A percentile compares a stretch with the other conserved stretches of the same genome.
phyloP scores from a whole-genome alignment of 1,140 invertebrate species.

The Idris sp. region DNA sequence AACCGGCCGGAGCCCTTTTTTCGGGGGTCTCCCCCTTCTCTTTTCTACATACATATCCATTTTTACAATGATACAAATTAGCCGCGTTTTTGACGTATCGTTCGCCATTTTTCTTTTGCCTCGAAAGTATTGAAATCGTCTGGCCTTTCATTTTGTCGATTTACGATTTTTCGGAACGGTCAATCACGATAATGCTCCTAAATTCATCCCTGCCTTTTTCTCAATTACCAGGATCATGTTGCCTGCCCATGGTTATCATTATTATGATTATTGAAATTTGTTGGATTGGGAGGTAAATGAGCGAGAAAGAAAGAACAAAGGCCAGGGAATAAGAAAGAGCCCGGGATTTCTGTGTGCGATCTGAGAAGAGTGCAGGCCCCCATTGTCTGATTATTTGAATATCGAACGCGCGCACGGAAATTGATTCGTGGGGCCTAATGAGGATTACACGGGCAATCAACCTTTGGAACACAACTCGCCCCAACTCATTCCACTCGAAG shows the following conservation, averaged over 20 bases:
- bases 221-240: conserved; percentile 47
- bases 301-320: conserved; percentile 55
- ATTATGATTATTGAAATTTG: conserved; percentile 76
- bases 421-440: conserved; percentile 77
- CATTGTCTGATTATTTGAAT: conserved; percentile 78
- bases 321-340: conserved; percentile 57
- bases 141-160: conserved; percentile 41
- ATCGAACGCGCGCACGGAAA: conserved; percentile 73
- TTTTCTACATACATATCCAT: conserved; percentile 40
- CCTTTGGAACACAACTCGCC: too few relatives aligned
- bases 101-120: conserved; percentile 30
- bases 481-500: too few relatives aligned
- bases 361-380: conserved; percentile 66
- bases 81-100: conserved; percentile 43
- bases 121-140: conserved; percentile 16
- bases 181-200: conserved; percentile 44
- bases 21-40: conserved; percentile 31
- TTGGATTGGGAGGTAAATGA: conserved; percentile 64
- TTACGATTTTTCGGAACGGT: conserved; percentile 58
- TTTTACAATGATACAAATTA: conserved; percentile 59
- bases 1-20: conserved; percentile 63
- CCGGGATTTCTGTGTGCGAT: too few relatives aligned
- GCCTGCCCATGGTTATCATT: conserved; percentile 67
- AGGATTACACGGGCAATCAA: conserved; percentile 77
- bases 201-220: conserved; percentile 52